Conservation (phyloP, 2,888 invertebrate genomes). For the Drosophila nr. perissopoda region DNA sequence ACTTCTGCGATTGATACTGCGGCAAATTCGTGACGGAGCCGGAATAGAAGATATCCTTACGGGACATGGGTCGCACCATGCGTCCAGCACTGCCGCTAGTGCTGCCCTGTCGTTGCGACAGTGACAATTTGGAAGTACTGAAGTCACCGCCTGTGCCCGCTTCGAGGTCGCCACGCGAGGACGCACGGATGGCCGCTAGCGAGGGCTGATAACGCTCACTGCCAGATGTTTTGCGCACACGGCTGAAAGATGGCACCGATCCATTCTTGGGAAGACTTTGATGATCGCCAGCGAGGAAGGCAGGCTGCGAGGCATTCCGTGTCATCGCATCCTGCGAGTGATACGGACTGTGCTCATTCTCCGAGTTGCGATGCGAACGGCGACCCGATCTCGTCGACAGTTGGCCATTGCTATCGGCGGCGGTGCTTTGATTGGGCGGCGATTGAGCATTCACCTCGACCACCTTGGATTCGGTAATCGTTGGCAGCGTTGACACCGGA, state of each 20-base stretch:
- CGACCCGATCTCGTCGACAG: slow-evolving; percentile 68
- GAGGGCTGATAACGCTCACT: slow-evolving; percentile 94
- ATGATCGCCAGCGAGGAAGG: slow-evolving; percentile 87
- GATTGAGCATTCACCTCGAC: slow-evolving; percentile 86
- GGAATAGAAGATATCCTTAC: slow-evolving; percentile 99
- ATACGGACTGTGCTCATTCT: slow-evolving; percentile 82
- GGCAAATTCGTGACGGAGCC: slow-evolving; percentile 97
- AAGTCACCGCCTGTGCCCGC: slow-evolving; percentile 90
- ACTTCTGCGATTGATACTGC: slow-evolving; percentile 96
- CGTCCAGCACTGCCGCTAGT: slow-evolving; percentile 82
- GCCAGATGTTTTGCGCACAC: slow-evolving; percentile 93
- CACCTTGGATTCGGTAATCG: slow-evolving; percentile 93
- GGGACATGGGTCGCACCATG: slow-evolving; percentile 95
- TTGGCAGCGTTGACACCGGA: slow-evolving; percentile 94
- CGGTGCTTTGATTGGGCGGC: slow-evolving; percentile 60
- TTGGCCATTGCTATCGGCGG: slow-evolving; percentile 80
- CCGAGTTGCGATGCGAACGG: slow-evolving; percentile 83
- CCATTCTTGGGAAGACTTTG: slow-evolving; percentile 91
- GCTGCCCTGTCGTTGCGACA: slow-evolving; percentile 85
- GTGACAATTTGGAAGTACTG: slow-evolving; percentile 89
- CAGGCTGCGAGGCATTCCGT: slow-evolving; percentile 94
- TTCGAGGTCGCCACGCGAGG: slow-evolving; percentile 90
- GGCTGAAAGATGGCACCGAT: slow-evolving; percentile 95
- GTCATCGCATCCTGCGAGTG: slow-evolving; percentile 87
- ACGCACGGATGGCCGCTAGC: slow-evolving; percentile 91